Percentiles rank a stretch among this genome's conserved stretches.
Conservation (phyloP, 2,797 vertebrate genomes). For the Botia kubotai region DNA sequence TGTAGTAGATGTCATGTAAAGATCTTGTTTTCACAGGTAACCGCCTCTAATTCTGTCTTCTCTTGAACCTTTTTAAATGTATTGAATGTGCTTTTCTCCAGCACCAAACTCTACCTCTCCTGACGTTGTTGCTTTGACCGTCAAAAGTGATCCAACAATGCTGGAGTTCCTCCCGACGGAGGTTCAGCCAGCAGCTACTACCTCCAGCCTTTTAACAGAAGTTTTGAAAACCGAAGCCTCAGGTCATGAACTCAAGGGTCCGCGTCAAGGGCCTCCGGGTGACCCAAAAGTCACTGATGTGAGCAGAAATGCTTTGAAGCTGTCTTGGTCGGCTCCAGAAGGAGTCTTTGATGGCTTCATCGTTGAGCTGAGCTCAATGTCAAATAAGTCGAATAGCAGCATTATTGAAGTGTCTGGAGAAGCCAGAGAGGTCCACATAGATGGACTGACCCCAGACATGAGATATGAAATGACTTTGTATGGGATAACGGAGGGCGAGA, state of each 20-base stretch:
- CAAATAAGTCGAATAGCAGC: constrained; percentile 55
- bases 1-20: neutral
- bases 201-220: constrained; percentile 54
- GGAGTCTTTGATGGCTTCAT: constrained; percentile 74
- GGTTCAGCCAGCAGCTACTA: constrained; percentile 48
- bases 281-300: constrained; percentile 61
- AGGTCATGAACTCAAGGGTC: constrained; percentile 62
- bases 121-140: constrained; percentile 66
- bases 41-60: constrained; percentile 1
- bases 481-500: constrained; percentile 71
- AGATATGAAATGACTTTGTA: constrained; percentile 72
- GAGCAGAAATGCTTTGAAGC: constrained; percentile 63
- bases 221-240: constrained; percentile 48
- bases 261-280: constrained; percentile 33
- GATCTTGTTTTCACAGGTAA: constrained; percentile 34
- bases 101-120: constrained; percentile 71
- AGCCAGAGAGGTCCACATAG: constrained; percentile 68
- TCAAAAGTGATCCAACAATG: constrained; percentile 64
- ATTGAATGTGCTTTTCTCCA: constrained; percentile 76
- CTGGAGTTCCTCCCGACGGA: constrained; percentile 57
- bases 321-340: constrained; percentile 71
- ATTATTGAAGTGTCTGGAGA: constrained; percentile 70
- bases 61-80: constrained; percentile 56
- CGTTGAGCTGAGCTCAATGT: constrained; percentile 70
- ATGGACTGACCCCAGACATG: constrained; percentile 71